Evolutionary conservation across 2,888 invertebrate genomes (phyloP), one percentile per base, ranked within the genome.

Genomic region (Ophion slaviceki): DNA sequence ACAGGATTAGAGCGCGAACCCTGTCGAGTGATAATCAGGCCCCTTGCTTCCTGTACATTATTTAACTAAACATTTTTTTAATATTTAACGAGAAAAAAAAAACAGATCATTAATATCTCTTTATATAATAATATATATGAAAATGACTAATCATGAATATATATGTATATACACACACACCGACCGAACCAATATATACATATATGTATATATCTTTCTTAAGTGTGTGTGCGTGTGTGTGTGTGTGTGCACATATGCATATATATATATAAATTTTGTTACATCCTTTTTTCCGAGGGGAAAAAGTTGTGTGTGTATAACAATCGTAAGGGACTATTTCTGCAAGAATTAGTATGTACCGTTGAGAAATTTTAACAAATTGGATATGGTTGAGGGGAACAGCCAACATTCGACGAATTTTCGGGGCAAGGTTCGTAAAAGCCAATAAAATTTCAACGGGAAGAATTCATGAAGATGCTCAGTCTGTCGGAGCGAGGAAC

Each of bases 61-160:
- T 90, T 91, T 90, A 91, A 91, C 88, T 57, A 57, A 78, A 78
- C 47, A 78, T 82, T 62, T 45, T 79, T 82, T 62, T 72, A 67
- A 61, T 81, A 71, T 75, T 62, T 32, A 53, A 67, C 36, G 79
- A 89, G 87, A 89, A 90, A 89, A 91, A 91, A 91, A 90, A 90
- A 92, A n/a, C n/a, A 91, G 91, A 92, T 91, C 91, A 92, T 91
- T 91, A 91, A 92, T 92, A 92, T 92, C 91, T 92, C 91, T 92
- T 93, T 92, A 92, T 91, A 92, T 92, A 91, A 91, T 90, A 91
- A 91, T 92, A 92, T 92, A 92, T 91, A 92, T 89, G 90, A 91
- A 91, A 91, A 92, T 88, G 89, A 90, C 91, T 90, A 89, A 90
- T 90, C 88, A 90, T 90, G 89, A 87, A 91, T 91, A 91, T 92